Evolutionary conservation across 2,888 invertebrate genomes (phyloP).

Genomic region (Achlya flavicornis): DNA sequence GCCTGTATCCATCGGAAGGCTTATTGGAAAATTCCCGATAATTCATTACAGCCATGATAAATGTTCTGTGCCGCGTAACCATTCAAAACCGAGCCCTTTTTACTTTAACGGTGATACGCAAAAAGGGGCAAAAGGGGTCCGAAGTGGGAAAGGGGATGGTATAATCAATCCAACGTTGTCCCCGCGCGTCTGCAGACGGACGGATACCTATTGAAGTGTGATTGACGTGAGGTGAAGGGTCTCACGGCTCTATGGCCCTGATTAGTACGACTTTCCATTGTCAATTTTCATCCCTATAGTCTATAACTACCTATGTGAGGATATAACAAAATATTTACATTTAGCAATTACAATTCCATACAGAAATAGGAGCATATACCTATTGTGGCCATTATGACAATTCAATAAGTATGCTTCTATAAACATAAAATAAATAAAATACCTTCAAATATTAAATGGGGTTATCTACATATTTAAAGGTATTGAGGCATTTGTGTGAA

Average conservation of each 20-base stretch:
- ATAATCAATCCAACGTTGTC: constrained; percentile 79
- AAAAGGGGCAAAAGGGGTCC: constrained; percentile 74
- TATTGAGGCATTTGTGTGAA: too few species aligned
- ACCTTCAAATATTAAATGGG: too few species aligned
- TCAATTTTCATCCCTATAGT: background rate
- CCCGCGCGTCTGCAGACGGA: constrained; percentile 42
- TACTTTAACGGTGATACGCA: constrained; percentile 80
- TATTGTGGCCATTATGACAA: too few species aligned
- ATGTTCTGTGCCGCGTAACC: constrained; percentile 71
- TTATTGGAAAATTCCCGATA: constrained; percentile 78
- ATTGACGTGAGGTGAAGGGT: constrained; percentile 45
- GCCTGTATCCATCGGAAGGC: constrained; percentile 36
- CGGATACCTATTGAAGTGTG: constrained; percentile 61
- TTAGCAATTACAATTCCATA: too few species aligned
- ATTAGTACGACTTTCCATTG: constrained; percentile 5
- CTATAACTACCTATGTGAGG: background rate
- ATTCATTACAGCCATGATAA: constrained; percentile 82
- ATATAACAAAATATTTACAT: too few species aligned
- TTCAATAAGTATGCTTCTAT: too few species aligned
- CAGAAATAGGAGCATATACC: too few species aligned
- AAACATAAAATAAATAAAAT: too few species aligned
- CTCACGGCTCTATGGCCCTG: constrained; percentile 5
- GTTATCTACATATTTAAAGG: too few species aligned
- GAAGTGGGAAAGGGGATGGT: constrained; percentile 72
- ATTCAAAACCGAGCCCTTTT: constrained; percentile 78